Evolutionary conservation across 2,888 invertebrate genomes (phyloP).

Genomic region (Apodemia zela): DNA sequence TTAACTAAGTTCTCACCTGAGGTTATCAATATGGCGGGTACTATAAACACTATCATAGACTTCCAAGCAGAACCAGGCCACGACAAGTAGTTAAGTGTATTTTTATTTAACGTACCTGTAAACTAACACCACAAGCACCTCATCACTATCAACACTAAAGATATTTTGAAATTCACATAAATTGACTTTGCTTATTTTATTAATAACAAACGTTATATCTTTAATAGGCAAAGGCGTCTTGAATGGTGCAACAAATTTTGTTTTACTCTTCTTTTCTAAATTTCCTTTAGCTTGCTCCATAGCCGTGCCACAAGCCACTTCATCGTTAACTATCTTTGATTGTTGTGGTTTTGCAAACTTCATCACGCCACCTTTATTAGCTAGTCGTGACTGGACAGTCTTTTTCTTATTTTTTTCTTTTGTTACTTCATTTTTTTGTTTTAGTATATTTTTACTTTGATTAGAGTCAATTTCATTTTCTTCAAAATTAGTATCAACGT

Average conservation of each 20-base stretch:
- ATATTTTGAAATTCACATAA: conserved; percentile 24
- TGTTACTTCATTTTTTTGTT: conserved; percentile 14
- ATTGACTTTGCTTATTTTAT: conserved; percentile 38
- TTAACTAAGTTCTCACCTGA: too few species aligned
- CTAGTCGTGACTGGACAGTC: conserved; percentile 54
- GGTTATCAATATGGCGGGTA: too few species aligned
- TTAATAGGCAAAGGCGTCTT: conserved; percentile 54
- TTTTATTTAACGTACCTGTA: conserved; percentile 42
- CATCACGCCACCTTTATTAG: conserved; percentile 63
- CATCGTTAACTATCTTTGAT: conserved; percentile 18
- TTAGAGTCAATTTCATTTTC: not conserved
- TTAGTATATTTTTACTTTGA: conserved; percentile 21
- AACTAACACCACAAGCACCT: conserved; percentile 41
- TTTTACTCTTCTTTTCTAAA: conserved; percentile 45
- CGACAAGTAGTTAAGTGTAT: too few species aligned
- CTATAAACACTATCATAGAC: too few species aligned
- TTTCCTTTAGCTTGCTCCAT: conserved; percentile 16
- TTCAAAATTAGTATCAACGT: conserved; percentile 33
- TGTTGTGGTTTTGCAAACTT: conserved; percentile 54
- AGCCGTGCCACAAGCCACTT: conserved; percentile 1
- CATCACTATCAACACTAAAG: conserved; percentile 29
- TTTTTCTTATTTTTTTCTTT: conserved; percentile 27
- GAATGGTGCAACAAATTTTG: conserved; percentile 54
- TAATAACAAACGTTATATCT: conserved; percentile 44
- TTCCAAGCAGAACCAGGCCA: too few species aligned